Evolutionary conservation across 2,797 vertebrate genomes (phyloP).

Genomic region (Megaceryle alcyon): DNA sequence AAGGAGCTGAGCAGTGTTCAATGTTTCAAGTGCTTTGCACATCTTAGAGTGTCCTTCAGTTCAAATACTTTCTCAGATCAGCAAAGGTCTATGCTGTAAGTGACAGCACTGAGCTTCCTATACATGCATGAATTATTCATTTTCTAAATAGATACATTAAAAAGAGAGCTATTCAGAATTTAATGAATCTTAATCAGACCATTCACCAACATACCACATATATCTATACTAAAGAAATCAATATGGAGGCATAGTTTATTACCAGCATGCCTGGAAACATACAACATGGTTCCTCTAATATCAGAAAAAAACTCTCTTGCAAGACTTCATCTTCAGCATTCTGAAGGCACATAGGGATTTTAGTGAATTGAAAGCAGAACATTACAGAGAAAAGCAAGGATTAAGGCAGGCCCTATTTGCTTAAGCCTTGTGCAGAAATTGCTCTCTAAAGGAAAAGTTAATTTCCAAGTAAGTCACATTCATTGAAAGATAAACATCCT

Average conservation of each 20-base stretch:
- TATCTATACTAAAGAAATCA: constrained; percentile 45
- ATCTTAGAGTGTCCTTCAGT: constrained; percentile 48
- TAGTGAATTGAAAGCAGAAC: not conserved
- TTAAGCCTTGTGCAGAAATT: constrained; percentile 37
- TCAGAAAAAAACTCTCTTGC: constrained; percentile 26
- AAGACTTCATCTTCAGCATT: constrained; percentile 38
- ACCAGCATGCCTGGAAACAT: not conserved
- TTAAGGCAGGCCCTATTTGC: constrained; percentile 23
- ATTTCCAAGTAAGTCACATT: constrained; percentile 31
- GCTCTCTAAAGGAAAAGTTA: constrained; percentile 39
- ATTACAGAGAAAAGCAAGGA: not conserved
- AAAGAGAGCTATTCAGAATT: constrained; percentile 50
- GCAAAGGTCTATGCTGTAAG: constrained; percentile 43
- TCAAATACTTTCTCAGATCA: constrained; percentile 49
- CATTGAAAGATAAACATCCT: constrained; percentile 2
- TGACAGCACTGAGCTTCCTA: constrained; percentile 56
- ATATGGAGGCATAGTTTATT: constrained; percentile 48
- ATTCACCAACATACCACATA: constrained; percentile 34
- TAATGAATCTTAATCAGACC: constrained; percentile 68
- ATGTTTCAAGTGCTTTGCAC: constrained; percentile 22
- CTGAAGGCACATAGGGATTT: constrained; percentile 26
- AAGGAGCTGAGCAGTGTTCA: not conserved
- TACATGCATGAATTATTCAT: constrained; percentile 67
- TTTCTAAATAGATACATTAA: constrained; percentile 62
- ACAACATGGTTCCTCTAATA: not conserved